phyloP scores from a whole-genome alignment of 2,113 vertebrate genomes.

The Notechis scutatus region DNA sequence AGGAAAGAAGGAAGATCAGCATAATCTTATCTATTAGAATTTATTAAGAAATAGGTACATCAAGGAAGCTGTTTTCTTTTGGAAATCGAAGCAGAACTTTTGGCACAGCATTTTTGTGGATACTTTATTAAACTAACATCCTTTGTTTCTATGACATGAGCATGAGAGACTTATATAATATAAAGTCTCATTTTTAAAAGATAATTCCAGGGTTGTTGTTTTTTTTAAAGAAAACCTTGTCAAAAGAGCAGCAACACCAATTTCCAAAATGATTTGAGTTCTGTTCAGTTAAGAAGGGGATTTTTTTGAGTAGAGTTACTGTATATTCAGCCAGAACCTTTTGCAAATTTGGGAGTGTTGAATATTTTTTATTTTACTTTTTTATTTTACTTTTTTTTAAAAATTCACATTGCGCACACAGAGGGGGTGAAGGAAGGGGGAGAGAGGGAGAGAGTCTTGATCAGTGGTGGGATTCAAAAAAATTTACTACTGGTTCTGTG shows the following conservation, averaged over 20 bases:
- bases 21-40: background rate
- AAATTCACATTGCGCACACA: background rate
- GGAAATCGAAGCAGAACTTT: background rate
- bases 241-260: background rate
- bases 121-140: background rate
- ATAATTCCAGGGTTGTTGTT: background rate
- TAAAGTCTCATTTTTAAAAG: background rate
- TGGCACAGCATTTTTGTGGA: background rate
- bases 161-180: background rate
- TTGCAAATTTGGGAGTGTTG: background rate
- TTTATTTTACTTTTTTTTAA: background rate
- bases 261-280: background rate
- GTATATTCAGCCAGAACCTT: background rate
- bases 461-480: no score
- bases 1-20: background rate
- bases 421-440: no score
- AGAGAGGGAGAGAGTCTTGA: no score
- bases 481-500: no score
- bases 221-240: background rate
- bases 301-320: background rate
- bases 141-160: background rate
- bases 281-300: background rate
- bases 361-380: background rate
- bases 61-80: background rate
- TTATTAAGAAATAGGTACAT: background rate